A percentile compares a stretch with the other conserved stretches of the same genome.
Evolutionary conservation across 1,140 invertebrate genomes (phyloP).

Genomic region (Contarinia nasturtii): DNA sequence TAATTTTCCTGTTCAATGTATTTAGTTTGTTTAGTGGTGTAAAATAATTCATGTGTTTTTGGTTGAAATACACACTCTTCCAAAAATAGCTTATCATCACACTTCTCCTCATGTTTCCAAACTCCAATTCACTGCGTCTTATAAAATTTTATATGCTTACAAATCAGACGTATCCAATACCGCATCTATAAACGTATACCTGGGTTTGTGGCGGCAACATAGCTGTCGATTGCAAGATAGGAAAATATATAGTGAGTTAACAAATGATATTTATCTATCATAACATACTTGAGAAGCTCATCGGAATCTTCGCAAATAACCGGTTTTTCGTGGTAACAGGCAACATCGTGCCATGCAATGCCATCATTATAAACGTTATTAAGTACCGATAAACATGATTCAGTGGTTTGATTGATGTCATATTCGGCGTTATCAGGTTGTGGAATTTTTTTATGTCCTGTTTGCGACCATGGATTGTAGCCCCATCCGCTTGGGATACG

Average conservation of each 20-base stretch:
- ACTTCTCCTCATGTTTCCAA: no score
- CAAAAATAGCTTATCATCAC: no score
- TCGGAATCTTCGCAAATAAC: constrained; percentile 77
- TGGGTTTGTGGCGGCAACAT: constrained; percentile 54
- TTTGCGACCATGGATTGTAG: constrained; percentile 74
- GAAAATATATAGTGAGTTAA: no score
- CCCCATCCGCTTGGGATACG: constrained; percentile 31
- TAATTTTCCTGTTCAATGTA: no score
- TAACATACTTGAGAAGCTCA: constrained; percentile 65
- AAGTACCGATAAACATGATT: constrained; percentile 65
- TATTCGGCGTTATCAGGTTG: constrained; percentile 85
- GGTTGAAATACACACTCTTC: no score
- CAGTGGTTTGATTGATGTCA: constrained; percentile 73
- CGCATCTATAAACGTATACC: constrained; percentile 52
- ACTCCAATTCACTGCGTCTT: no score
- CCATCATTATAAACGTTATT: constrained; percentile 87
- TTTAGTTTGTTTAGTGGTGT: no score
- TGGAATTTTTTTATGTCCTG: constrained; percentile 68
- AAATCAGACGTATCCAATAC: no score
- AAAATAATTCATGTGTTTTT: no score
- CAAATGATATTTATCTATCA: no score
- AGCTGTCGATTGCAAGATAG: no score
- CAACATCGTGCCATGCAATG: constrained; percentile 81
- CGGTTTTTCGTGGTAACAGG: constrained; percentile 81
- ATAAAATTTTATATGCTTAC: no score